Base-by-base conservation (phyloP, 2,888 invertebrate genomes). In the Leptinotarsa tumamoca region DNA sequence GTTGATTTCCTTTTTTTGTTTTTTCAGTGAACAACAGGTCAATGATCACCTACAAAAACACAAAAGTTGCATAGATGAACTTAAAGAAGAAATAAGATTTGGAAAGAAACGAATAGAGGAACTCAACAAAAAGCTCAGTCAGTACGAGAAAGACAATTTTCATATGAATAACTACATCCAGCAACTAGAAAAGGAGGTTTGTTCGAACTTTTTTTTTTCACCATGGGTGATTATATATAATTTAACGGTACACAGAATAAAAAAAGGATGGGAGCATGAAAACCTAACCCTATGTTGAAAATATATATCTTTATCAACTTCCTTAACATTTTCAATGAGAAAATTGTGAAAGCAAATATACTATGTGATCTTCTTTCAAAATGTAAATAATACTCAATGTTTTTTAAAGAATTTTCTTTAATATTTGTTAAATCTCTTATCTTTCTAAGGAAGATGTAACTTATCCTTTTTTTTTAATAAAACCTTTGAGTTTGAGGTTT, bases 11-110 rank as follows among this genome's bases (percentile, higher is more conserved):
- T 2, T 43, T 43, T 43, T 43, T 52, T 52, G 33, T 27, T 27
- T 71, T 79, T 79, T 63, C 73, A 85, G 85, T 50, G 84, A 83
- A 71, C 84, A 84, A 61, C 83, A 84, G 76, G 43, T 81, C 10
- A 83, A 80, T 56, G 83, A 83, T 73, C 80, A 82, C 66, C 76
- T 83, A 5, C 80, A 83, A 61, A 81, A 79, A 69, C 78, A 83
- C 21, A 80, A 77, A 71, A 79, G 70, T 23, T 79, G 82, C 50
- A 74, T 70, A 58, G 84, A 84, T n/a, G 84, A 85, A 63, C 71
- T 84, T 33, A 72, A 80, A 52, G 85, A 85, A 68, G 81, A 83
- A 43, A 73, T 81, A 3, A 67, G 69, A 66, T 72, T 50, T 43
- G 78, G 79, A n/a, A 82, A 82, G 50, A 82, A 82, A 67, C 80